Percentiles rank a stretch among this genome's conserved stretches.
Evolutionary conservation across 1,140 invertebrate species (phyloP).

Genomic region (Zaprionus camerounensis): DNA sequence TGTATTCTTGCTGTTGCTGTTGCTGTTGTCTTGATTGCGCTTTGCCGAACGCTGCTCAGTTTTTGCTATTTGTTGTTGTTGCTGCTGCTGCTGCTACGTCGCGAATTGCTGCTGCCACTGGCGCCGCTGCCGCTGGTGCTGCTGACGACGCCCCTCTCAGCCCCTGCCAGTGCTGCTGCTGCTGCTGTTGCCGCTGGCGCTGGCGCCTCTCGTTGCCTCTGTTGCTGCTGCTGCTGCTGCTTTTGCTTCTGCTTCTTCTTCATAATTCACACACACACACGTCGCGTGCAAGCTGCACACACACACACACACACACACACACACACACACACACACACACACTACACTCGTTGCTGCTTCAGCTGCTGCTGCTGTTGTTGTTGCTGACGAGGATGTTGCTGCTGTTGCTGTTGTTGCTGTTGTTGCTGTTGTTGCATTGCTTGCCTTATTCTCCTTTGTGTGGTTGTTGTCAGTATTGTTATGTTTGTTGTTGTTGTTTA

Average conservation of each 20-base stretch:
- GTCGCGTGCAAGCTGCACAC: conserved; percentile 57
- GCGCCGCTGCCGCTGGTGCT: conserved; percentile 52
- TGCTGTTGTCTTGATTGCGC: conserved; percentile 53
- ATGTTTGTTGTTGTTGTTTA: conserved; percentile 29
- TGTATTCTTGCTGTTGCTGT: conserved; percentile 13
- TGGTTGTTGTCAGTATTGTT: conserved; percentile 28
- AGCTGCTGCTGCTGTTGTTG: conserved; percentile 26
- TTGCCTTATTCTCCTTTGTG: conserved; percentile 19
- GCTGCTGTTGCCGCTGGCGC: conserved; percentile 38
- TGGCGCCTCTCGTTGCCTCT: conserved; percentile 40
- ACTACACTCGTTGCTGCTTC: conserved; percentile 57
- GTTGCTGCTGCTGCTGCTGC: conserved; percentile 60
- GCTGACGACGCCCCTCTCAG: conserved; percentile 53
- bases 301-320: conserved; percentile 13
- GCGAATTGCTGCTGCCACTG: conserved; percentile 59
- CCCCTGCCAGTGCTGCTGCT: conserved; percentile 47
- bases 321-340: conserved; percentile 34
- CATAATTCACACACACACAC: conserved; percentile 71
- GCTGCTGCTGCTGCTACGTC: conserved; percentile 64
- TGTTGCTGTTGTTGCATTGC: conserved; percentile 30
- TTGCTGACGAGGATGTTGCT: conserved; percentile 28
- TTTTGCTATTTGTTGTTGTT: conserved; percentile 79
- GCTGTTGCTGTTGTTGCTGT: conserved; percentile 12
- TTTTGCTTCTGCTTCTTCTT: conserved; percentile 78
- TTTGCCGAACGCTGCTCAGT: conserved; percentile 78